Base-by-base conservation (phyloP, 1,140 invertebrate species). In the Drosophila mojavensis region DNA sequence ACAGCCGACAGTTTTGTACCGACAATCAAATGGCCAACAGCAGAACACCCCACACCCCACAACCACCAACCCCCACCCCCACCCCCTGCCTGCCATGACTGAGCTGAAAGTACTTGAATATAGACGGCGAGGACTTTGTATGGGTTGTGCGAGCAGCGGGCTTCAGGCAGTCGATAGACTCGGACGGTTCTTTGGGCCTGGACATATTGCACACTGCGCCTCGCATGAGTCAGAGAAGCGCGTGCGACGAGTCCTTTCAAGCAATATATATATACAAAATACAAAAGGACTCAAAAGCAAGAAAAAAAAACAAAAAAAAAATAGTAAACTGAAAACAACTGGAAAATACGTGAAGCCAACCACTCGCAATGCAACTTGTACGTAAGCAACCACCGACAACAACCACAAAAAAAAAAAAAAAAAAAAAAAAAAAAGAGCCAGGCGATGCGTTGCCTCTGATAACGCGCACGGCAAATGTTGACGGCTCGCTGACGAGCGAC, bases 21-120 rank as follows among this genome's bases (percentile, higher is more conserved):
- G 77, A 84, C 81, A 84, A 78, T 84, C 81, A 85, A 84, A 85
- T 81, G 81, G 81, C 77, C 64, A 78, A 81, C 65, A 54, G 43
- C 20, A 24, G 20, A 24, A 1, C 17, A 30, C 28, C 36, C 48
- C 55, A 26, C 20, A 7, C 20, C 6, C 5, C 20, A 13, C 17
- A 17, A 36, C 43, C 43, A 30, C 30, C 67, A 2, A 0, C 20
- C 20, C 20, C 3, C 20, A 1, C 20, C 2, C 2, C 20, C 20
- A 24, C 20, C 20, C 20, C 20, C 20, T 24, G 17, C 17, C 20
- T 24, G 3, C 20, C 20, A 36, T 30, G 10, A n/a, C n/a, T 17
- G 43, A 55, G 41, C 60, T 20, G 28, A 24, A 20, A 33, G 47
- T 36, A 54, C 54, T 59, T 58, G 43, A 58, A 43, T 75, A 62